Conservation (phyloP, 1,140 invertebrate genomes). For the Aphidius gifuensis region DNA sequence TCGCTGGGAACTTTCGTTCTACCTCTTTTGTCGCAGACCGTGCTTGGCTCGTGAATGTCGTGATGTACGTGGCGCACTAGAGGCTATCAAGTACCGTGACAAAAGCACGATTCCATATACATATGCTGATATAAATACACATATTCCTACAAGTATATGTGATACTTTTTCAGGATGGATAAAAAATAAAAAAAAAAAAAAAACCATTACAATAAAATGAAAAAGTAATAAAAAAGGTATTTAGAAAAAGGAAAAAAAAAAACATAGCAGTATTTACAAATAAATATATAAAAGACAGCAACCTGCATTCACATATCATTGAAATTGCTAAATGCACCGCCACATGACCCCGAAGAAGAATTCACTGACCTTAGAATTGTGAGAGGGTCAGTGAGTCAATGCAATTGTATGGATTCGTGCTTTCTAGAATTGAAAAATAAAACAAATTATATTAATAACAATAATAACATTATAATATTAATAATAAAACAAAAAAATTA, state of each 20-base stretch:
- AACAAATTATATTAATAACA: neutral
- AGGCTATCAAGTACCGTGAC: conserved; percentile 11
- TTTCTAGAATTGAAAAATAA: neutral
- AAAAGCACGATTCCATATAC: conserved; percentile 18
- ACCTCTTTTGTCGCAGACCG: conserved; percentile 8
- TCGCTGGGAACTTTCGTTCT: conserved; percentile 14
- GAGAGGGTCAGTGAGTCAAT: conserved; percentile 16
- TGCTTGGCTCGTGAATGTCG: conserved; percentile 8
- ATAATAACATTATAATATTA: neutral
- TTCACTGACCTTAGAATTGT: neutral
- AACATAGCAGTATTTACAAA: too few species aligned
- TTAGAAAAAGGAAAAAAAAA: too few species aligned
- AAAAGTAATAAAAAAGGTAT: too few species aligned
- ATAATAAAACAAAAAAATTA: conserved; percentile 4
- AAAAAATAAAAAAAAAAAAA: too few species aligned
- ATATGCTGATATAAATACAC: conserved; percentile 1
- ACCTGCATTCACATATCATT: neutral
- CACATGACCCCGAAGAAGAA: conserved; percentile 3
- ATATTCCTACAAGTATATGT: neutral
- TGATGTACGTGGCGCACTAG: conserved; percentile 14
- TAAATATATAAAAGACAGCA: too few species aligned
- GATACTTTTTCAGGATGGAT: too few species aligned
- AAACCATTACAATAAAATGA: too few species aligned
- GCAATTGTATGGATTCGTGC: neutral
- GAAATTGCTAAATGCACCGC: neutral